Base-by-base conservation (phyloP, 1,140 invertebrate species). In the Euura saliciscinereae region DNA sequence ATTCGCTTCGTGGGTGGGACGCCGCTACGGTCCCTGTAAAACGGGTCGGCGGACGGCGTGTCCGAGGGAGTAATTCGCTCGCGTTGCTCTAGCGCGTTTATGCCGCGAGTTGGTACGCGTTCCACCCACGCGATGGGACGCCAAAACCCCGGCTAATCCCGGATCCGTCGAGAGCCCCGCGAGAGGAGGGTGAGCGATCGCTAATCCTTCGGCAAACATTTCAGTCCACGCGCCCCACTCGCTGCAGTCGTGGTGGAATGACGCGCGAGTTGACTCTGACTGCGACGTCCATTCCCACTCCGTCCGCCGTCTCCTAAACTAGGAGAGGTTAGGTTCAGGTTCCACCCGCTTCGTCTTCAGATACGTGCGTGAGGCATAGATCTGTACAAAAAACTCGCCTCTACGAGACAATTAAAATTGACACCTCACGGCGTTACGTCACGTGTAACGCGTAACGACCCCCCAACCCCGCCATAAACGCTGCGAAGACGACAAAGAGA, bases 131-230 rank as follows among this genome's bases (percentile, higher is more conserved):
- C 8, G 51, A 59, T n/a, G 51, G 51, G 3, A 8, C 51, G 51
- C 51, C 51, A 59, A n/a, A 59, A 59, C 8, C 10, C 8, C 51
- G 51, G 51, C 51, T 59, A 59, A 59, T 59, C 51, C 51, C 3
- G 51, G 51, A 59, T 59, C 13, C 51, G 51, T n/a, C 46, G 46
- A 51, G 46, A 51, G 46, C 51, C 51, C 71, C 46, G 73, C 65
- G 68, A 73, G 70, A 45, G 45, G 69, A 68, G 71, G 43, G 46
- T 68, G 44, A 69, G 66, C 64, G 45, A 69, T 65, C 71, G 73
- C 51, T 68, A 74, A 65, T 51, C 67, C 66, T 44, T 66, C 70
- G 45, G 65, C 70, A 45, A 42, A 73, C 45, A 74, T 74, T 44
- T 72, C 75, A 28, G 28, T 28, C 28, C 28, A 72, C 51, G 43